Conservation (phyloP, 2,113 vertebrate genomes). For the Caranx ignobilis region DNA sequence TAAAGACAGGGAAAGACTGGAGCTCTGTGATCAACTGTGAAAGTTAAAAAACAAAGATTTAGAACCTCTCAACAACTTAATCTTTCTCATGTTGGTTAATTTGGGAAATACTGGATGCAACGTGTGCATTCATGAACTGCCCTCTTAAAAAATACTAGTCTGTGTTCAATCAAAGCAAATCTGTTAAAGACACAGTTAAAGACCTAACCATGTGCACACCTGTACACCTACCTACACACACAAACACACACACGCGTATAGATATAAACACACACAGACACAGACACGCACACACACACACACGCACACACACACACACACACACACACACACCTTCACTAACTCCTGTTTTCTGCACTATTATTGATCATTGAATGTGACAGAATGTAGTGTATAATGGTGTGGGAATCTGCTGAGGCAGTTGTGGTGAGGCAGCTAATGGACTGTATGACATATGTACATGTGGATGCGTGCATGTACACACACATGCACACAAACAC, state of each 20-base stretch:
- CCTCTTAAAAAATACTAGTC: no score
- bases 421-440: constrained; percentile 46
- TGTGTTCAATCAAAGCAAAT: background rate
- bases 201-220: constrained; percentile 13
- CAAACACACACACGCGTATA: background rate
- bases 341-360: constrained; percentile 21
- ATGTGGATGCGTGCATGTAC: background rate
- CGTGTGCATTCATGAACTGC: no score
- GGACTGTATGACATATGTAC: constrained; percentile 45
- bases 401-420: constrained; percentile 62
- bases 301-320: constrained; percentile 11
- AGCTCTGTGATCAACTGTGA: no score
- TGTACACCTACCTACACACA: constrained; percentile 22
- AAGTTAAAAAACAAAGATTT: no score
- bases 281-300: no score
- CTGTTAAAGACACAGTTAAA: constrained; percentile 14
- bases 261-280: constrained; percentile 29
- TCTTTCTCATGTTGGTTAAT: no score
- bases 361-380: constrained; percentile 62
- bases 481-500: constrained; percentile 2
- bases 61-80: no score
- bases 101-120: no score
- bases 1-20: background rate
- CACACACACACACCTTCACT: constrained; percentile 6
- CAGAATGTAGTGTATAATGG: constrained; percentile 64